Base-by-base conservation (phyloP, 2,113 vertebrate species). In the Anser cygnoides region DNA sequence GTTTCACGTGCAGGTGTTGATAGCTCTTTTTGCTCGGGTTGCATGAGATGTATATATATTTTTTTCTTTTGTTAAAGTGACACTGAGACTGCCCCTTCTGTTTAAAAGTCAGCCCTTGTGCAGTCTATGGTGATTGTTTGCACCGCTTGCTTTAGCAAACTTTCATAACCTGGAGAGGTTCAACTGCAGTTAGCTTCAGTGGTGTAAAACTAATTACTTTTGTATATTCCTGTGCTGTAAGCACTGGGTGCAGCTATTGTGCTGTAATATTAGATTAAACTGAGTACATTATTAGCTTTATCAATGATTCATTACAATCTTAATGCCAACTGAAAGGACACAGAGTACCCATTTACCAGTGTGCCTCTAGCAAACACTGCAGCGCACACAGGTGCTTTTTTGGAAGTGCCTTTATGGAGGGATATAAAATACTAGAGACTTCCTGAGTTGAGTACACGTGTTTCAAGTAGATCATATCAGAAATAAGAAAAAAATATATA, bases 251-350 rank as follows among this genome's bases (percentile, higher is more conserved):
- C 84, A 93, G 96, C 78, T 82, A 85, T 88, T 91, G 67, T 90
- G 92, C 91, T 90, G 55, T 59, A 95, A 91, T 91, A 96, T 88
- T 96, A 97, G 95, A 95, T 97, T 95, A 96, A 91, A 80, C 82
- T 43, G 82, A 94, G 91, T 83, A 95, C 72, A 76, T 95, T 93
- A 96, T 93, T 96, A 91, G 92, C 87, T 95, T 93, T 95, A 97
- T 96, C 93, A 94, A 95, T 96, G 94, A 97, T 96, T 96, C 93
- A 95, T 95, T 94, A 66, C 50, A 66, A 66, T 63, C 59, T 82
- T 92, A 87, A 95, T 95, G 90, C 87, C 78, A 88, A 46, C 78
- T 1, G 13, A 96, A 96, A 96, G 92, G 82, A 93, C 95, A 90
- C 71, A 74, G 87, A 91, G 93, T 95, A 94, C 87, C 81, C 81